Conservation (phyloP, 1,140 invertebrate genomes). For the Lerema accius region DNA sequence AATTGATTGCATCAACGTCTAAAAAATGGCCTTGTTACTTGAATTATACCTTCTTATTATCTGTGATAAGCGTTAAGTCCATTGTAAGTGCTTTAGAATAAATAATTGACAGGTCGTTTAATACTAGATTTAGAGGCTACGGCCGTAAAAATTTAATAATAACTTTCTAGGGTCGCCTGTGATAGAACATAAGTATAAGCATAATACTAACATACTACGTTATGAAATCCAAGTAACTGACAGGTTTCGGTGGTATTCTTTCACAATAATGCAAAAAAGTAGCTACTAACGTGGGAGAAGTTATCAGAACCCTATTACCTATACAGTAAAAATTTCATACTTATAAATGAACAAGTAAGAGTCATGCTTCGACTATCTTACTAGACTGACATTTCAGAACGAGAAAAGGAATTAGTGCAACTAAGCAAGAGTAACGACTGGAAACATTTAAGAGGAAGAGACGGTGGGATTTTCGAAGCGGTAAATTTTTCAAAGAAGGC, state of each 20-base stretch:
- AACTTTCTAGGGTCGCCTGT: no score
- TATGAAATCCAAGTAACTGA: no score
- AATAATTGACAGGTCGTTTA: background rate
- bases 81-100: background rate
- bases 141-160: no score
- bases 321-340: no score
- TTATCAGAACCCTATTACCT: no score
- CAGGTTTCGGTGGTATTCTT: no score
- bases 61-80: slow-evolving; percentile 1
- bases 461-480: slow-evolving; percentile 18
- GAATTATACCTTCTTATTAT: background rate
- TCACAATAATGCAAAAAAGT: no score
- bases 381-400: slow-evolving; percentile 13
- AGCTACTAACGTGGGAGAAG: no score
- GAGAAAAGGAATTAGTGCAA: slow-evolving; percentile 28
- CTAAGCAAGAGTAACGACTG: slow-evolving; percentile 18
- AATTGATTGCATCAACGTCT: slow-evolving; percentile 5
- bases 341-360: background rate
- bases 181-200: no score
- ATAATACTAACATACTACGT: no score
- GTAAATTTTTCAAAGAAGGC: slow-evolving; percentile 28
- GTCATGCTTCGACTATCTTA: background rate
- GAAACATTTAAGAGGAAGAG: slow-evolving; percentile 20
- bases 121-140: background rate
- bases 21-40: slow-evolving; percentile 1